phyloP scores from a whole-genome alignment of 2,888 invertebrate species.

The Rhorus exstirpatorius region DNA sequence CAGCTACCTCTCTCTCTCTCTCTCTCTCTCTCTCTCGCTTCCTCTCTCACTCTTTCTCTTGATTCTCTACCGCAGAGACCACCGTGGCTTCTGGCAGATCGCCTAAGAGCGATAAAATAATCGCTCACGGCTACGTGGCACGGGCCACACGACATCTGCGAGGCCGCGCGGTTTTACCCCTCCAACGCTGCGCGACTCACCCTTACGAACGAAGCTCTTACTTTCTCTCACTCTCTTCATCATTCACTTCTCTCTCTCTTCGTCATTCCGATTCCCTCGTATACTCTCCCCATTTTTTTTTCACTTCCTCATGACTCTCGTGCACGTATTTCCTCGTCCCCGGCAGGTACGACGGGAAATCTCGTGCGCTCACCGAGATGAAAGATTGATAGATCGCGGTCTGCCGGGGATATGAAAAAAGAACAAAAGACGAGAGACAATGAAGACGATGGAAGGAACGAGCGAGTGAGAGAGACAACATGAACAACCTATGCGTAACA shows the following conservation, averaged over 20 bases:
- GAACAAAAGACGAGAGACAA: constrained; percentile 1
- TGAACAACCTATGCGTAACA: background rate
- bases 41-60: constrained; percentile 31
- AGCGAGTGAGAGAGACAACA: background rate
- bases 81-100: constrained; percentile 80
- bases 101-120: constrained; percentile 83
- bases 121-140: constrained; percentile 81
- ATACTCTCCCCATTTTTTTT: background rate
- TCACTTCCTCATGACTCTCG: constrained; percentile 18
- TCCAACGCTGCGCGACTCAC: background rate
- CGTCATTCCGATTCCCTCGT: constrained; percentile 12
- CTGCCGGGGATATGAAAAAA: constrained; percentile 57
- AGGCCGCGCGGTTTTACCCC: constrained; percentile 35
- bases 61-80: constrained; percentile 50
- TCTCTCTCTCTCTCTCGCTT: constrained; percentile 25
- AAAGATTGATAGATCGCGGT: constrained; percentile 75
- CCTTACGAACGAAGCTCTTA: constrained; percentile 38
- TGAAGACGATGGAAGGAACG: constrained; percentile 4
- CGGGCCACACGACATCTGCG: constrained; percentile 45
- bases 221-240: constrained; percentile 70
- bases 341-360: constrained; percentile 46
- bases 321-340: constrained; percentile 49
- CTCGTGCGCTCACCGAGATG: constrained; percentile 67
- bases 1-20: constrained; percentile 33
- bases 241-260: constrained; percentile 20